phyloP scores from a whole-genome alignment of 2,888 invertebrate species.

The Microctonus aethiopoides region DNA sequence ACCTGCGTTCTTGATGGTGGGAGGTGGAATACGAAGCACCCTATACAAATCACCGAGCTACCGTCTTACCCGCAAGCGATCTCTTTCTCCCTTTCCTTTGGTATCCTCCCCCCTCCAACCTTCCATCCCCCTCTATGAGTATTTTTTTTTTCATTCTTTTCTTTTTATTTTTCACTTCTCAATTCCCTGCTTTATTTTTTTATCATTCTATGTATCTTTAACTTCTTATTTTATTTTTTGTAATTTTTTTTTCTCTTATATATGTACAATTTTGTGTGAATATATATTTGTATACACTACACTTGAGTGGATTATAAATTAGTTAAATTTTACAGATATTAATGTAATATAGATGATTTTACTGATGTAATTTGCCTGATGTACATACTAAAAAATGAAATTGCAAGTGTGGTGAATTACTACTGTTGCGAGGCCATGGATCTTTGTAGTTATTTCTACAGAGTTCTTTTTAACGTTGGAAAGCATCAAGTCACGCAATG shows the following conservation, averaged over 20 bases:
- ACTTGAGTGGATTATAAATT: too few relatives aligned
- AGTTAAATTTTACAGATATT: too few relatives aligned
- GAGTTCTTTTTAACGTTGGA: too few relatives aligned
- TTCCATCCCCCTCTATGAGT: conserved; percentile 30
- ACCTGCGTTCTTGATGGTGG: conserved; percentile 47
- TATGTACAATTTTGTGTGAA: background rate
- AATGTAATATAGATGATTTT: too few relatives aligned
- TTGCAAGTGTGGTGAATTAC: too few relatives aligned
- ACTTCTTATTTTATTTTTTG: background rate
- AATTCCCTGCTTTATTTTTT: conserved; percentile 31
- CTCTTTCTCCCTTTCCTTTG: conserved; percentile 42
- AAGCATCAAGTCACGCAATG: conserved; percentile 4
- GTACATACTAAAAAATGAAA: too few relatives aligned
- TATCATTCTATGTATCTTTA: conserved; percentile 6
- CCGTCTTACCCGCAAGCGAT: conserved; percentile 63
- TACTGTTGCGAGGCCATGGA: too few relatives aligned
- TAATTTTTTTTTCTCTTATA: background rate
- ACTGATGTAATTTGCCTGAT: too few relatives aligned
- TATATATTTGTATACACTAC: background rate
- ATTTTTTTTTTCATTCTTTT: conserved; percentile 26
- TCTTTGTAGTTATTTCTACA: too few relatives aligned
- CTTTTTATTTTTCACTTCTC: conserved; percentile 15
- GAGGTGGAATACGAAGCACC: conserved; percentile 61
- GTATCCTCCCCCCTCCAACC: conserved; percentile 32
- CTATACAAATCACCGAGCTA: conserved; percentile 67